Evolutionary conservation across 2,888 invertebrate genomes (phyloP).

Genomic region (Xestia c-nigrum): DNA sequence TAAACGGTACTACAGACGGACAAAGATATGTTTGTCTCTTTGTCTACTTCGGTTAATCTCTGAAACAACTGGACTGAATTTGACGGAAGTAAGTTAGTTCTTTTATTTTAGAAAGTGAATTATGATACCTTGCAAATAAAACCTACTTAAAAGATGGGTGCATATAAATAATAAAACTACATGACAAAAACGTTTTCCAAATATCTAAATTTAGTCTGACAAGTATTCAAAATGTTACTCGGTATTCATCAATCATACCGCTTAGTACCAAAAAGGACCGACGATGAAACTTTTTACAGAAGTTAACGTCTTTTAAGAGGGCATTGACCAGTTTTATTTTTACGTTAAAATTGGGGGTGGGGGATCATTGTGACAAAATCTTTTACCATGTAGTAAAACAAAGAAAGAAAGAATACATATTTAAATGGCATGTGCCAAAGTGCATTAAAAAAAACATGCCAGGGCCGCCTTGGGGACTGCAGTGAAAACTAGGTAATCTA

Average conservation of each 20-base stretch:
- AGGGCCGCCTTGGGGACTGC: no score
- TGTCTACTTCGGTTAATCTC: no score
- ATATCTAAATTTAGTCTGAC: constrained; percentile 11
- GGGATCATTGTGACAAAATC: background rate
- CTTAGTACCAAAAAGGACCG: background rate
- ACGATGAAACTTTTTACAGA: constrained; percentile 15
- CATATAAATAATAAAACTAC: background rate
- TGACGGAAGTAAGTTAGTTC: no score
- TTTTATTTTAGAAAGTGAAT: no score
- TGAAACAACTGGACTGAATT: no score
- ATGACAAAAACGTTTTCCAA: background rate
- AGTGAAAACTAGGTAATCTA: no score
- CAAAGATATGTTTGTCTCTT: no score
- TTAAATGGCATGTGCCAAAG: no score
- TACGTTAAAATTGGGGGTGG: background rate
- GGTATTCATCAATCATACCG: constrained; percentile 47
- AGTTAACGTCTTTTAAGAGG: constrained; percentile 4
- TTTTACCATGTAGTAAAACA: background rate
- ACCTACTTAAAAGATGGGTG: background rate
- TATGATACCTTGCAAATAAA: no score
- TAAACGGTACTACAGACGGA: no score
- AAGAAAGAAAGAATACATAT: no score
- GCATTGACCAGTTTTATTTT: background rate
- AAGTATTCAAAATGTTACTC: constrained; percentile 27
- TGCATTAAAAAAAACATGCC: no score